phyloP scores from a whole-genome alignment of 2,888 invertebrate species.

The Gryllus longicercus region DNA sequence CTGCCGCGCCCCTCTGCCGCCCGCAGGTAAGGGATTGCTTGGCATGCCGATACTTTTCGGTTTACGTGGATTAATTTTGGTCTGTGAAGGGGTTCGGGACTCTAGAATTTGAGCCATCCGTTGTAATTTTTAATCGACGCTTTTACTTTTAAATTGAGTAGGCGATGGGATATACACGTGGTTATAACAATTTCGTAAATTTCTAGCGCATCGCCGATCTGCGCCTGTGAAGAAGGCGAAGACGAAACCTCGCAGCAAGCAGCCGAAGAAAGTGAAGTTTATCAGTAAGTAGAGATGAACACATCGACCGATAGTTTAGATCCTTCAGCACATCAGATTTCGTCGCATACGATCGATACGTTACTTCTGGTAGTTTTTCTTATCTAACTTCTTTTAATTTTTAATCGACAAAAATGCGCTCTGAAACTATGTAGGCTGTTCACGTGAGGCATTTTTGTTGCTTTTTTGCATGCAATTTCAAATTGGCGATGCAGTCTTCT shows the following conservation, averaged over 20 bases:
- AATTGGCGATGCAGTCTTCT: no score
- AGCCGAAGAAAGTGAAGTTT: slow-evolving; percentile 86
- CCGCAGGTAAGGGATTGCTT: slow-evolving; percentile 61
- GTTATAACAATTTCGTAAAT: slow-evolving; percentile 6
- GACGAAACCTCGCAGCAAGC: slow-evolving; percentile 74
- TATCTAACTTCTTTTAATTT: neutral
- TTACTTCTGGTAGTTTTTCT: no score
- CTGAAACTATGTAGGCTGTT: neutral
- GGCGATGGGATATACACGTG: neutral
- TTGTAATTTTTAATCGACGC: no score
- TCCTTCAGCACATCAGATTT: neutral
- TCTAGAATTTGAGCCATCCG: neutral
- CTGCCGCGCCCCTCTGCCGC: slow-evolving; percentile 78
- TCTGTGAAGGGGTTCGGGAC: neutral
- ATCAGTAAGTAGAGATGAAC: slow-evolving; percentile 70
- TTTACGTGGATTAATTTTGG: no score
- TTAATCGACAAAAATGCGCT: neutral
- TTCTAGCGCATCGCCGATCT: slow-evolving; percentile 31
- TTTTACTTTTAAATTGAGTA: neutral
- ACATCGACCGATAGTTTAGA: neutral
- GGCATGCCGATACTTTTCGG: neutral
- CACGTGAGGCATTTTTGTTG: no score
- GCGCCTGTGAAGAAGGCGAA: slow-evolving; percentile 77
- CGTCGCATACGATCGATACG: no score
- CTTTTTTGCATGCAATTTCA: no score